Evolutionary conservation across 2,797 vertebrate genomes (phyloP).

Genomic region (Acipenser oxyrinchus): DNA sequence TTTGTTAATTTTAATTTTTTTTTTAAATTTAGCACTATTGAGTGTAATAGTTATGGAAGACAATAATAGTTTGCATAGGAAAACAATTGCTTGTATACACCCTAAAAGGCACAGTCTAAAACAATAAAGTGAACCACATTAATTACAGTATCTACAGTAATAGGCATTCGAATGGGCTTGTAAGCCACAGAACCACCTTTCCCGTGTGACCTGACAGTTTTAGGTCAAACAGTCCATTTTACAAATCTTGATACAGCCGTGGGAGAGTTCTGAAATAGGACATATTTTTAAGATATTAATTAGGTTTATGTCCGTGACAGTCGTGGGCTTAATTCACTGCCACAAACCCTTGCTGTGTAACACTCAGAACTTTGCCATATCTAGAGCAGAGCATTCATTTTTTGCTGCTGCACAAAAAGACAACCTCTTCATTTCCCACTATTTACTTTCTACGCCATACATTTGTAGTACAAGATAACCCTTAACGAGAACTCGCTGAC

Average conservation of each 20-base stretch:
- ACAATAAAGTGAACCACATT: too few species aligned
- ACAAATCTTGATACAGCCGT: conserved; percentile 52
- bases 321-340: conserved; percentile 20
- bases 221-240: conserved; percentile 56
- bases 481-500: too few species aligned
- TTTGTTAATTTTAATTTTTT: too few species aligned
- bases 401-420: background rate
- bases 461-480: too few species aligned
- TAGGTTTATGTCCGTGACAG: conserved; percentile 59
- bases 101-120: too few species aligned
- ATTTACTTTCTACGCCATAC: too few species aligned
- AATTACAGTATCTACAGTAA: too few species aligned
- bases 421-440: too few species aligned
- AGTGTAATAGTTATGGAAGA: too few species aligned
- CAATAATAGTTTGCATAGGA: too few species aligned
- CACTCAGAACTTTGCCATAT: conserved; percentile 9
- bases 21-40: too few species aligned
- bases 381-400: background rate
- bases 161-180: conserved; percentile 32
- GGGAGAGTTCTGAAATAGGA: conserved; percentile 51
- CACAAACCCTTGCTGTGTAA: conserved; percentile 11
- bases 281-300: conserved; percentile 70
- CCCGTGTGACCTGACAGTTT: conserved; percentile 64
- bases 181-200: conserved; percentile 42
- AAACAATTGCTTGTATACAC: too few species aligned